phyloP scores from a whole-genome alignment of 2,797 vertebrate genomes.

The Diceros bicornis region DNA sequence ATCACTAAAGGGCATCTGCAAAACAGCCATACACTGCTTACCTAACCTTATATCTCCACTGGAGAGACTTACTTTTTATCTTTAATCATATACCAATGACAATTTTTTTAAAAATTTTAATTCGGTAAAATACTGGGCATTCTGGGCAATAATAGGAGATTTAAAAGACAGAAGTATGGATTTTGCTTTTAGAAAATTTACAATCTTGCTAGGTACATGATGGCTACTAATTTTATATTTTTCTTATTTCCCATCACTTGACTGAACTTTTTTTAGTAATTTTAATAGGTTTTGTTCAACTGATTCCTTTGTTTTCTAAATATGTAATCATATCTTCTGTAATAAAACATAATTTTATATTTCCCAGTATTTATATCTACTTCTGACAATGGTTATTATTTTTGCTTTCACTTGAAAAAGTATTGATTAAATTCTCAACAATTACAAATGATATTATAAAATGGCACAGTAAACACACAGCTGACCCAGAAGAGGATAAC shows the following conservation, averaged over 20 bases:
- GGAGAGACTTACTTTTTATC: neutral
- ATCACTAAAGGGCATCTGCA: neutral
- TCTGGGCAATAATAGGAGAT: neutral
- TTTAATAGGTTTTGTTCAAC: neutral
- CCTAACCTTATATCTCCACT: neutral
- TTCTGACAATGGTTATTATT: conserved; percentile 15
- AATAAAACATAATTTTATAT: neutral
- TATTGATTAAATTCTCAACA: neutral
- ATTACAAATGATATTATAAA: neutral
- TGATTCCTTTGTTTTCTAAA: neutral
- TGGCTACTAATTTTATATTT: neutral
- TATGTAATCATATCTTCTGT: neutral
- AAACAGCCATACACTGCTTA: neutral
- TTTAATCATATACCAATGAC: neutral
- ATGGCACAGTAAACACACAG: neutral
- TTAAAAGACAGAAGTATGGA: neutral
- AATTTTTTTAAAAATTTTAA: neutral
- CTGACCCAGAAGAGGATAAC: neutral
- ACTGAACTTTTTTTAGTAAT: neutral
- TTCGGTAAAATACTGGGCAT: neutral
- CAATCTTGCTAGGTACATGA: neutral
- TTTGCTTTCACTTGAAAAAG: conserved; percentile 20
- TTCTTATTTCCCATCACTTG: neutral
- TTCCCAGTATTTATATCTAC: neutral
- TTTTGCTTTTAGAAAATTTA: conserved; percentile 28